A percentile compares a stretch with the other conserved stretches of the same genome.
phyloP scores from a whole-genome alignment of 2,113 vertebrate genomes.

The Embiotoca jacksoni region DNA sequence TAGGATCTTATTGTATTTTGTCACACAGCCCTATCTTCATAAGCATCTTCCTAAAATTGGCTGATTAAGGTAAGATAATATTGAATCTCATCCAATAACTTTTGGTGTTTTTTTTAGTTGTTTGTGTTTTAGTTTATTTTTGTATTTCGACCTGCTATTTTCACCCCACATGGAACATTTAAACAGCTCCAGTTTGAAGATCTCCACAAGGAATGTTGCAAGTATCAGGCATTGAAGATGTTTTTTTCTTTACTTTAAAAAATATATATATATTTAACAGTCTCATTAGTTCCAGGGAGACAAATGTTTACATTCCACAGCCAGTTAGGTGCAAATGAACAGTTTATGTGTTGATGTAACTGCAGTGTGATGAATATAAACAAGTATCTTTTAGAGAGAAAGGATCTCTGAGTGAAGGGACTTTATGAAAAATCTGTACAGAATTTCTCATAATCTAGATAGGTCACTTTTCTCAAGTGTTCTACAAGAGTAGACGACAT shows the following conservation, averaged over 20 bases:
- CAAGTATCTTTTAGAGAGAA: neutral
- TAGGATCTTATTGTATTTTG: slow-evolving; percentile 67
- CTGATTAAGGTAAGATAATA: slow-evolving; percentile 73
- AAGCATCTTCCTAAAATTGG: slow-evolving; percentile 48
- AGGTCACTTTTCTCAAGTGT: neutral
- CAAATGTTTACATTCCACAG: neutral
- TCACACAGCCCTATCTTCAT: slow-evolving; percentile 61
- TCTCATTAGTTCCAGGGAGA: neutral
- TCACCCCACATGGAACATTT: neutral
- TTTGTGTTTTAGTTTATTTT: slow-evolving; percentile 18
- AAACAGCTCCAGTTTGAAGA: neutral
- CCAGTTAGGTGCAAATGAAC: neutral
- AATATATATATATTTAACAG: neutral
- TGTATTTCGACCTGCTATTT: neutral
- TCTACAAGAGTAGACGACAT: neutral
- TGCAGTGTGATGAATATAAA: neutral
- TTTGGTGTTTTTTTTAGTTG: neutral
- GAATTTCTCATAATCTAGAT: neutral
- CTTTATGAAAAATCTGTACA: neutral
- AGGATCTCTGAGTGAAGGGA: neutral
- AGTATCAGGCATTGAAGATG: neutral
- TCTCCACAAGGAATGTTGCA: neutral
- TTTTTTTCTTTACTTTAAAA: neutral
- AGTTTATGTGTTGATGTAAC: neutral
- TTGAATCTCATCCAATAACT: neutral